Evolutionary conservation across 2,888 invertebrate genomes (phyloP), one percentile per base, ranked within the genome.

Genomic region (Dyspetes luteomarginatus): DNA sequence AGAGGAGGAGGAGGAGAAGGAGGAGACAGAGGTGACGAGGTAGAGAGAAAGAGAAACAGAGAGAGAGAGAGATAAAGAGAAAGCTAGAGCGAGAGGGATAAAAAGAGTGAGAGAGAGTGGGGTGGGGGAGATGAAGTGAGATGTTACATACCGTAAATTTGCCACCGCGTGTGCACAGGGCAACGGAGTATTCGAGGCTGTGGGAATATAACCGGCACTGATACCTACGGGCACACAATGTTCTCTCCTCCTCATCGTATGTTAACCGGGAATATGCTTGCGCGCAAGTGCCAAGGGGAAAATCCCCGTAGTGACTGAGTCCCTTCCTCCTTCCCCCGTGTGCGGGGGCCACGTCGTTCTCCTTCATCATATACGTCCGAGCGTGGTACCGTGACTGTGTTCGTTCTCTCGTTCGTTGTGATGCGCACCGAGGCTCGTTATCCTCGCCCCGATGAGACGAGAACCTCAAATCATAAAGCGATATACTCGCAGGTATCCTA

Each of bases 91-190:
- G n/a, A 36, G 28, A 26, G 41, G 19, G 9, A 48, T 28, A 1
- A 3, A 41, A 24, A 15, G 9, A 9, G 17, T 55, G n/a, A 36
- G 36, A 52, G n/a, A 12, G 52, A 52, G 52, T 9, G 12, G 12
- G 12, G 9, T 26, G 26, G 41, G 79, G 81, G 83, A 84, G 85
- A 85, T 84, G 82, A 85, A 88, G 85, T 86, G 85, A 88, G 89
- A 89, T 83, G 88, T 90, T 88, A 87, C 86, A 84, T 84, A 85
- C 86, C 85, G 88, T 88, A 89, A 88, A 90, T 89, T 90, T 88
- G 87, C 88, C 86, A 89, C 87, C 86, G 73, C 64, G 52, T 56
- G 84, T 86, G 67, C 74, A 62, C 73, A 68, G 36, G 5, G 9
- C 71, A 45, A 15, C 36, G 9, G 65, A 22, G 45, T 19, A 45